phyloP scores from a whole-genome alignment of 2,113 vertebrate genomes.

The Neodontobutis hainanensis region DNA sequence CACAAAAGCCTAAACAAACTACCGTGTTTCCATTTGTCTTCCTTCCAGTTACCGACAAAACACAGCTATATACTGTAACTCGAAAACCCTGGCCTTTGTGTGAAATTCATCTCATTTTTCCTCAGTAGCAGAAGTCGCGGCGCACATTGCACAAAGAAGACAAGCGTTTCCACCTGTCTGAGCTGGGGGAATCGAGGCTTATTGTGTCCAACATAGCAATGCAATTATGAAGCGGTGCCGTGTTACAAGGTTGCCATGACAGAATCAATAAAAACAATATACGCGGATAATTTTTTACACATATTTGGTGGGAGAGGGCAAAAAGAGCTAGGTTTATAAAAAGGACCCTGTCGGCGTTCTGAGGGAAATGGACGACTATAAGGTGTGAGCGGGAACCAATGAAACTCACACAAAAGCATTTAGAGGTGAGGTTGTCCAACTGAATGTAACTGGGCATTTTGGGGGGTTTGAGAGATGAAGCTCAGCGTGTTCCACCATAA shows the following conservation, averaged over 20 bases:
- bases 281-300: constrained; percentile 56
- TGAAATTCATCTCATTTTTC: constrained; percentile 16
- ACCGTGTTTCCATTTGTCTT: not conserved
- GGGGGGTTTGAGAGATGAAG: no score
- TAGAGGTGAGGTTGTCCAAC: no score
- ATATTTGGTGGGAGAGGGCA: constrained; percentile 37
- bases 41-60: not conserved
- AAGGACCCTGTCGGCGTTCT: no score
- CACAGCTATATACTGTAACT: not conserved
- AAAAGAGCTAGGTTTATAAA: no score
- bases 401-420: no score
- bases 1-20: constrained; percentile 2
- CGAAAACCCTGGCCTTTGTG: not conserved
- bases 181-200: constrained; percentile 30
- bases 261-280: constrained; percentile 80
- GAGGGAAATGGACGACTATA: no score
- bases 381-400: no score
- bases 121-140: constrained; percentile 7
- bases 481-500: no score
- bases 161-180: constrained; percentile 12
- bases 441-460: no score
- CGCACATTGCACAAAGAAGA: constrained; percentile 28
- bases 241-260: constrained; percentile 68
- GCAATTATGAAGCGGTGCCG: constrained; percentile 71
- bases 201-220: constrained; percentile 51